These are phyloP conservation scores for Bruchidius siliquastri DNA, from an alignment of 2,888 invertebrate genomes.

Conservation along the genomic window DNA sequence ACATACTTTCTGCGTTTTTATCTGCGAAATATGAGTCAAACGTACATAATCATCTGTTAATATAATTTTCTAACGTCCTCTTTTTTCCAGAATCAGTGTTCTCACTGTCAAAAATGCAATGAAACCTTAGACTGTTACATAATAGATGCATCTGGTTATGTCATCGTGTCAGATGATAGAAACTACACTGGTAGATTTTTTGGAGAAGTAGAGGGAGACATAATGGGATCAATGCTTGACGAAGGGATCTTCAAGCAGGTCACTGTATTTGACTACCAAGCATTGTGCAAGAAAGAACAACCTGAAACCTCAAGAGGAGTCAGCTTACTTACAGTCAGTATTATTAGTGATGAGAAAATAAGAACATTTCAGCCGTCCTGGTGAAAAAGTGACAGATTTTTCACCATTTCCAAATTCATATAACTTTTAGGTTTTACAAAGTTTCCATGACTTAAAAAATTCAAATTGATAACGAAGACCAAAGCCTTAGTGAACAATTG, in stretches of 20 bases:
- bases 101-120: conserved; percentile 56
- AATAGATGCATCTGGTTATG: conserved; percentile 88
- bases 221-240: conserved; percentile 71
- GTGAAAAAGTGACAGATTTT: too few relatives aligned
- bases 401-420: too few relatives aligned
- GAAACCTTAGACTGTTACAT: conserved; percentile 72
- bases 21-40: too few relatives aligned
- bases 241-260: conserved; percentile 69
- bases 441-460: too few relatives aligned
- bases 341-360: conserved; percentile 17
- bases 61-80: neutral
- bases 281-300: conserved; percentile 56
- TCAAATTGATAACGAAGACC: too few relatives aligned
- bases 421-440: too few relatives aligned
- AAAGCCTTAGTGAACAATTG: too few relatives aligned
- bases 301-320: conserved; percentile 36
- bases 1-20: too few relatives aligned
- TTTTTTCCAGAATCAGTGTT: conserved; percentile 44
- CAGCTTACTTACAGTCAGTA: conserved; percentile 39
- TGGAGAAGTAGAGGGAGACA: conserved; percentile 72
- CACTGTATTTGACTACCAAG: conserved; percentile 81
- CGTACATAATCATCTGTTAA: neutral
- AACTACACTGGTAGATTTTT: conserved; percentile 78
- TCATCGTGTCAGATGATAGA: conserved; percentile 63
- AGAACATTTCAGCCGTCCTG: too few relatives aligned